Base-by-base conservation (phyloP, 53 echinoderm and acorn worm species). In the Echinarachnius parma region DNA sequence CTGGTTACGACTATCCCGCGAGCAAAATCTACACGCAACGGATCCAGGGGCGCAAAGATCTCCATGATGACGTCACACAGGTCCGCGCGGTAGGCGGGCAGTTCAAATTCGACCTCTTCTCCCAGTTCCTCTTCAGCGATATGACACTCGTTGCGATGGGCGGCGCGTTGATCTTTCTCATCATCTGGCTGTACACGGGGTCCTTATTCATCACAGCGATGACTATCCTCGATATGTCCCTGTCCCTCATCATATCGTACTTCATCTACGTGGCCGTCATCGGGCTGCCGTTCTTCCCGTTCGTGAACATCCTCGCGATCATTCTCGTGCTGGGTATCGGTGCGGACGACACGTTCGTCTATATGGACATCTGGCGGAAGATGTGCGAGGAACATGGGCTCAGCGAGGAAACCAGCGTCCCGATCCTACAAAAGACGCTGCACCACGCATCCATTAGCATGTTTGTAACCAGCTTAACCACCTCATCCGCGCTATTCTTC, bases 391-490 rank as follows among this genome's bases (percentile, higher is more conserved):
- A 78, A 31, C 23, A 76, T 33, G 32, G 67, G 1, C 42, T 21
- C 21, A 61, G 30, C 1, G 25, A 64, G 19, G 46, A 80, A 37
- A 62, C 46, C 70, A 46, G 59, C n/a, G 60, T 83, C 8, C 34
- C 30, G 11, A 55, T 78, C 4, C 60, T 92, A 1, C 49, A 87
- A 23, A 75, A 89, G 53, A 71, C 93, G 15, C 62, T 86, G 7
- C 59, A 44, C 18, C 93, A 93, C 34, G 89, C 89, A 19, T 76
- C 83, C 15, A 35, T 80, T 10, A 93, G 89, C 2, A 86, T 93
- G 89, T 90, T 93, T 34, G 93, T 93, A 0, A 93, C 93, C 9
- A 93, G 93, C 48, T 66, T 93, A 10, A 93, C 93, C 0, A 93
- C 93, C 2, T 78, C 86, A 0, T 82, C 93, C 3, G 93, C 93